Evolutionary conservation across 35 echinoderm and acorn worm genomes (phyloP), one percentile per base, ranked within the genome.

Genomic region (Apostichopus japonicus): DNA sequence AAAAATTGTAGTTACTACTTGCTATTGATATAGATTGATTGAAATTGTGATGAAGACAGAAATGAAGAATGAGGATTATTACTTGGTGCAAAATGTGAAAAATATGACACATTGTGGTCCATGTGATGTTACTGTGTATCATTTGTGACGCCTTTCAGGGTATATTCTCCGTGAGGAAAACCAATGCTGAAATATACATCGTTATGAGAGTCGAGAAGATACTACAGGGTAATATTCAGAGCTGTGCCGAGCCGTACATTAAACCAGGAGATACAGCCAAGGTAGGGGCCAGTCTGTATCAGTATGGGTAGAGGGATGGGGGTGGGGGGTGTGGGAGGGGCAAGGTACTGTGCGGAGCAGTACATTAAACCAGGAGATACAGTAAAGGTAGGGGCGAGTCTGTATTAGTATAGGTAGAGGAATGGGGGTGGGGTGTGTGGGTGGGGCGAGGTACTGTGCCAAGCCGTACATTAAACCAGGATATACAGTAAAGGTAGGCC

Each of bases 131-230:
- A 44, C 33, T 10, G 57, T 61, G 57, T 61, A 11, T 13, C 13
- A 61, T 61, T 13, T 61, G 57, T 61, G 8, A 61, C 13, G 8
- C 13, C 23, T 93, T 75, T 5, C 92, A 99, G 97, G 97, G 95
- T 24, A 93, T 99, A 83, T 99, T 99, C 81, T 96, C 97, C 8
- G 93, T 99, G 10, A 87, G 90, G 76, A 86, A 96, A 54, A 77
- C 95, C 14, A 92, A 99, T 88, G 54, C 97, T 10, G 97, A 99
- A 76, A 96, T 99, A 44, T 99, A 99, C 78, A 90, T 96, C 23
- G 97, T 99, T 6, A 87, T 94, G 57, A 99, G 92, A 80, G 93
- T 99, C 83, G 97, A 99, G 87, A 99, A 99, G 77, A 93, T 99
- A 86, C 77, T 99, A 1, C 97, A 99, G 77, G 93, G 97, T 54